Conservation (phyloP, 1,140 invertebrate species). For the Drosophila pandora region DNA sequence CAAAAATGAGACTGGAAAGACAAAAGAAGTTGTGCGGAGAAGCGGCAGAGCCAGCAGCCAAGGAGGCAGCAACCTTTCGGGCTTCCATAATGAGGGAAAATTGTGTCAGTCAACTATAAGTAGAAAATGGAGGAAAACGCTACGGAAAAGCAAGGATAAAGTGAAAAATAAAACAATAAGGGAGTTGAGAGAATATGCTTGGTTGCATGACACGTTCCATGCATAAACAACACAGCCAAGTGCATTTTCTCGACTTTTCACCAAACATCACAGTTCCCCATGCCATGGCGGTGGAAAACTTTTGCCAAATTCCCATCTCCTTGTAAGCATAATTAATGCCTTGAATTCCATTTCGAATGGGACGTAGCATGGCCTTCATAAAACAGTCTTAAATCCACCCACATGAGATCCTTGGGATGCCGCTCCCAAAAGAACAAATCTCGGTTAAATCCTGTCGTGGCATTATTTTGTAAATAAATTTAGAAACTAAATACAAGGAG, state of each 20-base stretch:
- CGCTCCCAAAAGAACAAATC: conserved; percentile 16
- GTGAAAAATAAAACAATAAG: conserved; percentile 9
- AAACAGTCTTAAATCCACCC: conserved; percentile 23
- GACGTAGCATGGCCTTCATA: conserved; percentile 17
- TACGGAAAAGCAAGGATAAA: not conserved
- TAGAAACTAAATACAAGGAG: conserved; percentile 53
- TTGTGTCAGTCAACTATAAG: conserved; percentile 51
- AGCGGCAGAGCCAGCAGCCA: not conserved
- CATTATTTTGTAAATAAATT: conserved; percentile 45
- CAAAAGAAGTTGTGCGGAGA: conserved; percentile 10
- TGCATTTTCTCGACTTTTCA: conserved; percentile 31
- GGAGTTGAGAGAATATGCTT: conserved; percentile 8
- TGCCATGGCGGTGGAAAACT: conserved; percentile 30
- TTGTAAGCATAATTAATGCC: conserved; percentile 50
- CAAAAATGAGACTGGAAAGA: conserved; percentile 9
- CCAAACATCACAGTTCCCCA: conserved; percentile 18
- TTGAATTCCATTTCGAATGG: conserved; percentile 25
- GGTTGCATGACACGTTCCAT: conserved; percentile 44
- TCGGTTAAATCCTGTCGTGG: conserved; percentile 19
- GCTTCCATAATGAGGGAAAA: conserved; percentile 51
- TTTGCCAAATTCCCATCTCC: not conserved
- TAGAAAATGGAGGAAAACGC: not conserved
- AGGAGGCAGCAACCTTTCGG: conserved; percentile 32
- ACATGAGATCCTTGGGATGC: not conserved
- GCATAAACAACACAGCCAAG: conserved; percentile 64